Base-by-base conservation (phyloP, 2,797 vertebrate genomes). In the Hypotaenidia philippensis region DNA sequence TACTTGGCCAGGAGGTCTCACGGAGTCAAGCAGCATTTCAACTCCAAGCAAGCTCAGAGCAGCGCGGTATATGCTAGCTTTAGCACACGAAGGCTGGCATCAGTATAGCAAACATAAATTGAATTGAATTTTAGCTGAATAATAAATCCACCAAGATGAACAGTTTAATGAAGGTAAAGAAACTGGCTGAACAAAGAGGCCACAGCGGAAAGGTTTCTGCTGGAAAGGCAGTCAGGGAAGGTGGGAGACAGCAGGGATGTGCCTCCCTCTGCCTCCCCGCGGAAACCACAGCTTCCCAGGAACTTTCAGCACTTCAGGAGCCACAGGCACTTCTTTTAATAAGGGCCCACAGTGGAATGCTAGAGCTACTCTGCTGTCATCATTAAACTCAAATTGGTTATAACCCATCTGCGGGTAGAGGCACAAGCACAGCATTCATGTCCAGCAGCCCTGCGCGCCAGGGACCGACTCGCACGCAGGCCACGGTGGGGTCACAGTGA, bases 51-150 rank as follows among this genome's bases (percentile, higher is more conserved):
- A 80, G 61, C 13, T 47, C 71, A 27, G 47, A 47, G 49, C 47
- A 44, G 15, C 0, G 1, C 1, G 0, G 26, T 6, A 11, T 1
- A 7, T 25, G 34, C 44, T 9, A 31, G 60, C 55, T 80, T 50
- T 52, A 49, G 59, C 57, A 69, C 2, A 1, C 0, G 19, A 65
- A 45, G 66, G 76, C 83, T 71, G 66, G 32, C 45, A 38, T 55
- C 61, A 38, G 15, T 31, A 69, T 2, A 85, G 55, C 61, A 59
- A 31, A 86, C 5, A 29, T 70, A 89, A 92, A 93, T 38, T 21
- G 27, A n/a, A 53, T 76, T 76, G 27, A n/a, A 53, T 76, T 76
- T 79, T 9, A 82, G 66, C 34, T 65, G 47, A 83, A 75, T 64
- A 86, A 88, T 40, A 75, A 82, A 90, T 69, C 23, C 80, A 83